Evolutionary conservation across 2,113 vertebrate species (phyloP), one percentile per base, ranked within the genome.

Genomic region (Phoxinus phoxinus): DNA sequence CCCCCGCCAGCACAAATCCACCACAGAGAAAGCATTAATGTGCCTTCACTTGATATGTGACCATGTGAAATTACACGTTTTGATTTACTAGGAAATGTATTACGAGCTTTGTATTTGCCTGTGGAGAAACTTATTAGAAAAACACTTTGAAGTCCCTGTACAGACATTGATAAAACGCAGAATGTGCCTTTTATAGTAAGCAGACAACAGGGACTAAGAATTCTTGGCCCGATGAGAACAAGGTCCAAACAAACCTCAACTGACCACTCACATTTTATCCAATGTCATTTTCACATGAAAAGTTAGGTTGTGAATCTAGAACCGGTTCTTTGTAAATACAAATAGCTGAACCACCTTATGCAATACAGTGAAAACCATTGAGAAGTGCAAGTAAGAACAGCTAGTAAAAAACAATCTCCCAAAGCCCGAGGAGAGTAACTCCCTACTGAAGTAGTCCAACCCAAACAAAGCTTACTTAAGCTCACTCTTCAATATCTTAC

Each of bases 301-400:
- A 44, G 21, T n/a, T n/a, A 72, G 2, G 37, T 41, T 72, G 21
- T 72, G 35, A 72, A 72, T 44, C 9, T 41, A 72, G 35, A 41
- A 44, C 9, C 2, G 2, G 10, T 44, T 21, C 30, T 69, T 69
- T 72, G 69, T 44, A 44, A 72, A 72, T 13, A 72, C 69, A n/a
- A n/a, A n/a, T 90, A 86, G 87, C 90, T 87, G 75, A 85, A 89
- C 12, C n/a, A 75, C 83, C 87, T 85, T 87, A 86, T 90, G 81
- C 81, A 90, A 93, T 93, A 89, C 93, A 91, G 83, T 92, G 93
- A 93, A 94, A 94, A 94, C 93, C 90, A 88, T 91, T 48, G 59
- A 90, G 92, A 92, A 92, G 93, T 94, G 92, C 93, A 94, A 85
- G 76, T 84, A 84, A 92, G 93, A 92, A 94, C 93, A 94, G 92